phyloP scores from a whole-genome alignment of 2,888 invertebrate species.

The Agrochola lychnidis region DNA sequence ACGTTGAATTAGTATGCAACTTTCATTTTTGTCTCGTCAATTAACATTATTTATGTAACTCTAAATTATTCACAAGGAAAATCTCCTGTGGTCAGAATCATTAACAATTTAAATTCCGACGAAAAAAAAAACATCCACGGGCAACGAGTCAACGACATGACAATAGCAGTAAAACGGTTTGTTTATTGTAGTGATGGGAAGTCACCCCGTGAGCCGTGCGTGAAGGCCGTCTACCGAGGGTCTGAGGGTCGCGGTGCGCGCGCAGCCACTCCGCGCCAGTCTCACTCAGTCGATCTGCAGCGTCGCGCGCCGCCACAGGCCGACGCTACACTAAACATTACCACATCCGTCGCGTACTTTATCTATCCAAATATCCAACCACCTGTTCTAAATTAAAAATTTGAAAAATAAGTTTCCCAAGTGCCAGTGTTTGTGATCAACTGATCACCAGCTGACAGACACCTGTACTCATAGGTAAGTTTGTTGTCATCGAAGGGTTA shows the following conservation, averaged over 20 bases:
- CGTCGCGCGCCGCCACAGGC: conserved; percentile 81
- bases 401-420: conserved; percentile 47
- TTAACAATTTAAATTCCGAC: neutral
- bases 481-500: conserved; percentile 69
- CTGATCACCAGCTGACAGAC: conserved; percentile 63
- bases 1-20: neutral
- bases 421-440: conserved; percentile 63
- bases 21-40: neutral
- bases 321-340: conserved; percentile 67
- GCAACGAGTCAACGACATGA: conserved; percentile 19
- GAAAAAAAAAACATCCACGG: neutral
- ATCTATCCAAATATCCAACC: conserved; percentile 67
- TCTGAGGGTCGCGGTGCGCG: conserved; percentile 79
- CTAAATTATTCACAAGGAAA: neutral
- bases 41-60: too few species aligned
- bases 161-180: conserved; percentile 35
- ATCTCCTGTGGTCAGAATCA: neutral
- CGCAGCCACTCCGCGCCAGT: conserved; percentile 71
- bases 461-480: conserved; percentile 79
- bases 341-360: conserved; percentile 61
- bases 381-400: conserved; percentile 55
- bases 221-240: conserved; percentile 75
- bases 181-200: conserved; percentile 55
- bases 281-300: conserved; percentile 85
- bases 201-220: conserved; percentile 63